Percentiles rank a stretch among this genome's conserved stretches.
These are phyloP conservation scores for Acanthis flammea DNA, from an alignment of 2,797 vertebrate species.

Conservation along the genomic window DNA sequence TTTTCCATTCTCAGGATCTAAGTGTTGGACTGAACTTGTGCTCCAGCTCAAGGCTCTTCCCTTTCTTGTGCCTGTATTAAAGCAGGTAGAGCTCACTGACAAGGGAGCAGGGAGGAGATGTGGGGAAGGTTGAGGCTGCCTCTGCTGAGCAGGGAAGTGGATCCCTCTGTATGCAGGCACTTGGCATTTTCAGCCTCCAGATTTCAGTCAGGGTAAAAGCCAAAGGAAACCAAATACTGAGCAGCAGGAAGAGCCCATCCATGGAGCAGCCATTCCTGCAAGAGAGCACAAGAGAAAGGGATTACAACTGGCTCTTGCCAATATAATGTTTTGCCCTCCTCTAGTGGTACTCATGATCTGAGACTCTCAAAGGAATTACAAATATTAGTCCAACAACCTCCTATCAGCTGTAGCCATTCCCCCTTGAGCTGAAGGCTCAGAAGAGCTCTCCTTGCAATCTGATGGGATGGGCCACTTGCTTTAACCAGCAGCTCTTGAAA, in stretches of 20 bases:
- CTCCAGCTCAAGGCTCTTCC: neutral
- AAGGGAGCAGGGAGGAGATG: neutral
- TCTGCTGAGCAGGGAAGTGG: neutral
- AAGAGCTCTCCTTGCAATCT: neutral
- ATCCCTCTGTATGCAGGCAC: neutral
- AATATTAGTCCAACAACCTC: neutral
- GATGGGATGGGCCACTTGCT: rapidly evolving
- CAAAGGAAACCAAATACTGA: neutral
- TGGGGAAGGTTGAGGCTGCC: neutral
- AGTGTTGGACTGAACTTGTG: neutral
- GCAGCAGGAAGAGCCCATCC: neutral
- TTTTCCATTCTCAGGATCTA: constrained; percentile 51
- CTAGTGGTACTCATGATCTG: neutral
- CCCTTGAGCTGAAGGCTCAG: neutral
- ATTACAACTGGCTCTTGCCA: neutral
- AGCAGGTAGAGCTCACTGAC: neutral
- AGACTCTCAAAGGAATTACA: neutral
- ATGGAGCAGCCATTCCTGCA: neutral
- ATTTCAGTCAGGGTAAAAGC: neutral
- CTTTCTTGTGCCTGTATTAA: neutral
- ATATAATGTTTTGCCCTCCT: neutral
- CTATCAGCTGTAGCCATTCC: neutral
- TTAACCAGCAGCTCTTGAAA: neutral
- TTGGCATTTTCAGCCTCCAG: neutral
- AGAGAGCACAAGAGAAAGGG: neutral